phyloP scores from a whole-genome alignment of 2,113 vertebrate genomes.

The Okapia johnstoni region DNA sequence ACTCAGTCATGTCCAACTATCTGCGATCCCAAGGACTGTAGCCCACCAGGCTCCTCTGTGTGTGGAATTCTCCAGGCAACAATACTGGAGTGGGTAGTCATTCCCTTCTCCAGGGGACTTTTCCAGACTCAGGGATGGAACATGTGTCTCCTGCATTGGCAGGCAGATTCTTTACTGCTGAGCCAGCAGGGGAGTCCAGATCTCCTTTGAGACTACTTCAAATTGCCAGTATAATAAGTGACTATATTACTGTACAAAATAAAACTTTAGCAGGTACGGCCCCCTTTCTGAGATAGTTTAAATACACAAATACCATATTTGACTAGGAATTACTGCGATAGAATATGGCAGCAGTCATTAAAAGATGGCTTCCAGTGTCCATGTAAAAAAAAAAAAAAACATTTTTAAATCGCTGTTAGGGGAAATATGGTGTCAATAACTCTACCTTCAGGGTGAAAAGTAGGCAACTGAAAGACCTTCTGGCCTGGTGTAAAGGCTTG shows the following conservation, averaged over 20 bases:
- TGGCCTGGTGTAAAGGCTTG: not conserved
- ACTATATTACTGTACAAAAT: conserved; percentile 55
- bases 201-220: conserved; percentile 39
- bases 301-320: conserved; percentile 59
- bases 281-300: conserved; percentile 64
- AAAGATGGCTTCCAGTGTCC: conserved; percentile 67
- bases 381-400: not conserved
- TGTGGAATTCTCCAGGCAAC: not conserved
- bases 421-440: not conserved
- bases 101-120: not conserved
- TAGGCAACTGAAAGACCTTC: not conserved
- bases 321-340: conserved; percentile 55
- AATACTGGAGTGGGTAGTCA: not conserved
- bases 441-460: not conserved
- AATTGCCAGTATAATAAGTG: conserved; percentile 57
- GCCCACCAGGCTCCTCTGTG: not conserved
- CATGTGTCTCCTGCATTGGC: not conserved
- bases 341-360: conserved; percentile 59
- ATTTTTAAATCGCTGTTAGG: not conserved
- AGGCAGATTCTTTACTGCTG: not conserved
- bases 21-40: not conserved
- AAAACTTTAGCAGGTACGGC: conserved; percentile 63
- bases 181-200: not conserved
- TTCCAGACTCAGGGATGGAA: not conserved
- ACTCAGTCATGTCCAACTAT: not conserved